Percentiles rank a stretch among this genome's conserved stretches.
These are phyloP conservation scores for Drosophila leonis DNA, from an alignment of 2,888 invertebrate species.

Conservation along the genomic window DNA sequence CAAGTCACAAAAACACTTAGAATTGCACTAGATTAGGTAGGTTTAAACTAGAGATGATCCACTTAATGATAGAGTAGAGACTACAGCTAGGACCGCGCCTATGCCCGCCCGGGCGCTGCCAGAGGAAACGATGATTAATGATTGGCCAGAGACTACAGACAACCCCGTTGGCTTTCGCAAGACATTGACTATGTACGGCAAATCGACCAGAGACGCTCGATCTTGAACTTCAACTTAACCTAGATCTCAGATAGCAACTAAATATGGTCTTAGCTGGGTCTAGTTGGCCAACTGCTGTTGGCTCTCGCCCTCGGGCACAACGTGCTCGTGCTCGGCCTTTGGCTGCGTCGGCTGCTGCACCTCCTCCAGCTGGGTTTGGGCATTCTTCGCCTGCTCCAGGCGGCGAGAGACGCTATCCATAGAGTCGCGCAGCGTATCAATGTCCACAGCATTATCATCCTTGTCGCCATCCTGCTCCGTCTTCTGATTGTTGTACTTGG, in stretches of 20 bases:
- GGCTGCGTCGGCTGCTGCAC: constrained; percentile 12
- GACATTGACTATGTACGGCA: constrained; percentile 75
- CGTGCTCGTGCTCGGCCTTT: constrained; percentile 67
- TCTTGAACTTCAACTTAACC: constrained; percentile 71
- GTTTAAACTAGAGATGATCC: constrained; percentile 56
- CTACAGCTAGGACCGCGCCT: constrained; percentile 53
- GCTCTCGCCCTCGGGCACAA: constrained; percentile 61
- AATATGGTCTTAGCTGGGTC: constrained; percentile 32
- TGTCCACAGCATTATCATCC: constrained; percentile 74
- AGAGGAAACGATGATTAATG: constrained; percentile 44
- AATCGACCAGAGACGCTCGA: constrained; percentile 77
- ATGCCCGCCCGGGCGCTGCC: constrained; percentile 40
- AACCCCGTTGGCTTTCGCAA: constrained; percentile 66
- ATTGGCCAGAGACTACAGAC: constrained; percentile 64
- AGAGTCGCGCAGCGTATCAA: constrained; percentile 77
- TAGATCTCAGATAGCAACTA: constrained; percentile 75
- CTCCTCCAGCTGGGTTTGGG: constrained; percentile 35
- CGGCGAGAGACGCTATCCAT: constrained; percentile 74
- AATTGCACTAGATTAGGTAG: constrained; percentile 43
- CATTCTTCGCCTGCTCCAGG: constrained; percentile 57
- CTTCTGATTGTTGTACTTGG: constrained; percentile 89
- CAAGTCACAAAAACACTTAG: constrained; percentile 41
- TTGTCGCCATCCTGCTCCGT: constrained; percentile 65
- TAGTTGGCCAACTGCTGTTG: constrained; percentile 70
- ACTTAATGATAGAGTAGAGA: constrained; percentile 44